Percentiles rank a stretch among this genome's conserved stretches.
These are phyloP conservation scores for Sitta europaea DNA, from an alignment of 2,113 vertebrate genomes.

Conservation along the genomic window DNA sequence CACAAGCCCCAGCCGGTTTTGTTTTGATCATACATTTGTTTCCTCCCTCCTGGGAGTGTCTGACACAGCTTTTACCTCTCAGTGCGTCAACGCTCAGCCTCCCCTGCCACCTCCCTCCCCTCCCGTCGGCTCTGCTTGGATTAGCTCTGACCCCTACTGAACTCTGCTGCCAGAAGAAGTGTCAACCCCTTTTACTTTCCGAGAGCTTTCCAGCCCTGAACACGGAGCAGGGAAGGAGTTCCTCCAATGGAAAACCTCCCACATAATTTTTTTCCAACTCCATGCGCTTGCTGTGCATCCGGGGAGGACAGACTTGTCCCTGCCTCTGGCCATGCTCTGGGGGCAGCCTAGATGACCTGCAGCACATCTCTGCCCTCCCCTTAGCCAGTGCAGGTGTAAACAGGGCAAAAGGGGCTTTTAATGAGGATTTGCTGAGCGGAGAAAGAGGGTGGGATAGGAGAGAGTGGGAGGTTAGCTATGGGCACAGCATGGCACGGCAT, in stretches of 20 bases:
- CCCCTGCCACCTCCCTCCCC: neutral
- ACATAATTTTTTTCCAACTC: neutral
- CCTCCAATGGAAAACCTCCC: neutral
- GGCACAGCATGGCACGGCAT: neutral
- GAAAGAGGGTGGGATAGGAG: neutral
- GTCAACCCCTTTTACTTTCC: constrained; percentile 44
- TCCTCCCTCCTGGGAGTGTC: constrained; percentile 47
- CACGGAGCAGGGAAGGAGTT: neutral
- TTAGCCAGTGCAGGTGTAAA: neutral
- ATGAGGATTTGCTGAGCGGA: neutral
- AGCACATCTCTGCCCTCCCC: neutral
- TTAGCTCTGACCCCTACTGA: constrained; percentile 57
- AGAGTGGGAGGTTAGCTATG: neutral
- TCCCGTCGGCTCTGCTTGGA: neutral
- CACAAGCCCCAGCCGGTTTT: constrained; percentile 4
- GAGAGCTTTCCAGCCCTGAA: neutral
- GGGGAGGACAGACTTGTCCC: neutral
- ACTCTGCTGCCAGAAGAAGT: constrained; percentile 4
- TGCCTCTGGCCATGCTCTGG: neutral
- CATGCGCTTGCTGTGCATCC: fast-evolving
- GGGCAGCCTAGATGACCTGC: neutral
- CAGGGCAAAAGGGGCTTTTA: neutral
- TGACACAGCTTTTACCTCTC: constrained; percentile 65
- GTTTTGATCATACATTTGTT: constrained; percentile 60
- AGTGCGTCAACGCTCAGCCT: neutral